A percentile compares a stretch with the other conserved stretches of the same genome.
Conservation (phyloP, 2,797 vertebrate genomes). For the Poecilia velifera region DNA sequence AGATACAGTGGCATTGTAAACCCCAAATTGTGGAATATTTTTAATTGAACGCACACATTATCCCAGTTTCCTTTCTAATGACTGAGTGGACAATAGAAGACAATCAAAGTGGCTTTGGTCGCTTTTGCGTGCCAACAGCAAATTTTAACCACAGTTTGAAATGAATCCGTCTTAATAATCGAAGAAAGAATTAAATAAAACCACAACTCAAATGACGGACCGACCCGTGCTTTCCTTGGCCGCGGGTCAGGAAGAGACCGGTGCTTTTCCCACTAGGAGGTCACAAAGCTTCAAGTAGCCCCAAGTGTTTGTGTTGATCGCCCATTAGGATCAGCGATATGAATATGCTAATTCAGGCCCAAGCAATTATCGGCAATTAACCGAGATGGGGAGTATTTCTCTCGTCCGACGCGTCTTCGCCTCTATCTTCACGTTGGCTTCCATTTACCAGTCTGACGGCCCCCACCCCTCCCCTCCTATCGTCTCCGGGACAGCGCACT, state of each 20-base stretch:
- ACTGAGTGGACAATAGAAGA: background rate
- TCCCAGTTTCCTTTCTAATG: background rate
- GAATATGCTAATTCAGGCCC: conserved; percentile 79
- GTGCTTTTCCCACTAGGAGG: conserved; percentile 49
- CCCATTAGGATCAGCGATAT: conserved; percentile 78
- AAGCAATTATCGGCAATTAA: conserved; percentile 82
- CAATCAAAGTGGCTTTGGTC: background rate
- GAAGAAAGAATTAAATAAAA: background rate
- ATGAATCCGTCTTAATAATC: background rate
- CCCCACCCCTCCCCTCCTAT: conserved; percentile 25
- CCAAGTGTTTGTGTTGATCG: conserved; percentile 79
- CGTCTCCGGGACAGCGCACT: conserved; percentile 60
- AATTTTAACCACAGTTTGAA: background rate
- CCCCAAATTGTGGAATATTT: conserved; percentile 8
- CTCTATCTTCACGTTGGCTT: conserved; percentile 67
- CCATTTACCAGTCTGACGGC: conserved; percentile 48
- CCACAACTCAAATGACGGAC: background rate
- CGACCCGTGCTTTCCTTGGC: background rate
- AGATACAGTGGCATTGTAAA: conserved; percentile 46
- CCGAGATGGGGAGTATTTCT: conserved; percentile 70
- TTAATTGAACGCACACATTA: conserved; percentile 6
- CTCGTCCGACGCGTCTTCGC: conserved; percentile 72
- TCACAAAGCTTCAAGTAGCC: conserved; percentile 60
- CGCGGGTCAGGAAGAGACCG: conserved; percentile 30
- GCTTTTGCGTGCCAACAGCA: background rate